phyloP scores from a whole-genome alignment of 2,113 vertebrate genomes.

The Tinamus guttatus region DNA sequence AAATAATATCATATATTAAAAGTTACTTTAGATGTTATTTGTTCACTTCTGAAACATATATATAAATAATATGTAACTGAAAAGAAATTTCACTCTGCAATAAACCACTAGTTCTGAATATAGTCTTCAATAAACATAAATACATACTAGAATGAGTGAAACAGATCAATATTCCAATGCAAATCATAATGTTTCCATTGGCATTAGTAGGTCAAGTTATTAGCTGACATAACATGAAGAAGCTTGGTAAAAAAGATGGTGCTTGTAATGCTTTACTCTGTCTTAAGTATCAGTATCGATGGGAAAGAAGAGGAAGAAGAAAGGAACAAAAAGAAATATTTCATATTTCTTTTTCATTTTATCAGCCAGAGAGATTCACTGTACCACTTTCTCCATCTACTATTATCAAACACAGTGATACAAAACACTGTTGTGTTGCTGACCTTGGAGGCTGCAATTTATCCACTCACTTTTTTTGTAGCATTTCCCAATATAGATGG shows the following conservation, averaged over 20 bases:
- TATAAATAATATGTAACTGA: neutral
- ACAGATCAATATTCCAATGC: neutral
- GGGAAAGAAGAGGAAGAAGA: neutral
- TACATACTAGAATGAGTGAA: neutral
- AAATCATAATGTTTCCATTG: neutral
- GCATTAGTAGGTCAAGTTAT: neutral
- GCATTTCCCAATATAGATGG: neutral
- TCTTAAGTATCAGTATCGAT: neutral
- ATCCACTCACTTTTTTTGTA: neutral
- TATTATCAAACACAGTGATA: neutral
- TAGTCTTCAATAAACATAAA: neutral
- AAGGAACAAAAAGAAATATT: neutral
- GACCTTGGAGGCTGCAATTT: conserved; percentile 16
- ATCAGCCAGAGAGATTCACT: neutral
- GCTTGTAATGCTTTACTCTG: neutral
- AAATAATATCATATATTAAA: neutral
- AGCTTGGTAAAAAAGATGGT: neutral
- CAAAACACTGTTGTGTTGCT: neutral
- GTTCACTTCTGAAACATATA: neutral
- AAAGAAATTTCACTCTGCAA: neutral
- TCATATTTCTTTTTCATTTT: neutral
- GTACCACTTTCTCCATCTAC: neutral
- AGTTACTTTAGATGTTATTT: neutral
- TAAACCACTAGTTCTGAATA: neutral
- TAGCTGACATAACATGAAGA: neutral